Percentiles rank a stretch among this genome's conserved stretches.
phyloP scores from a whole-genome alignment of 2,797 vertebrate genomes.

The Danio tinwini region DNA sequence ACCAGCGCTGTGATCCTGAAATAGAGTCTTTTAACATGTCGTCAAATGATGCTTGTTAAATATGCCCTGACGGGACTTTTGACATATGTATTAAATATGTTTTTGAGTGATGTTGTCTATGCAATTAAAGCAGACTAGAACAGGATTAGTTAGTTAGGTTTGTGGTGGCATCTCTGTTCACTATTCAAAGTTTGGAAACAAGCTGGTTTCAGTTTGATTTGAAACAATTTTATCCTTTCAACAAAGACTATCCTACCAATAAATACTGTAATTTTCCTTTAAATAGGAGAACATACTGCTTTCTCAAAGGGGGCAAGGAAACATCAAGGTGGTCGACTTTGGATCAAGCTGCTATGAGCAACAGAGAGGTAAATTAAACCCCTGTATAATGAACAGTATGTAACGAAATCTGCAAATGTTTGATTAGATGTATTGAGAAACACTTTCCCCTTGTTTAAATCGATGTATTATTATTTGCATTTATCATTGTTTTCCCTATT shows the following conservation, averaged over 20 bases:
- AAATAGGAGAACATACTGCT: conserved; percentile 92
- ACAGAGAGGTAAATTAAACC: conserved; percentile 83
- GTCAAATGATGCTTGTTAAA: no score
- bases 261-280: conserved; percentile 19
- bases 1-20: no score
- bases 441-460: not conserved
- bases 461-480: not conserved
- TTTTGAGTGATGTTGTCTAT: no score
- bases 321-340: conserved; percentile 97
- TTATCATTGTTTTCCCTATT: not conserved
- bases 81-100: no score
- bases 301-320: conserved; percentile 87
- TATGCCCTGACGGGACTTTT: no score
- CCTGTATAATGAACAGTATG: not conserved
- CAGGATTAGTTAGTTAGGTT: no score
- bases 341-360: conserved; percentile 95
- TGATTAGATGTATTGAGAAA: not conserved
- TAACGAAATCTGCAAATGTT: not conserved
- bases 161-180: no score
- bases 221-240: not conserved
- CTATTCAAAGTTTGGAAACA: not conserved
- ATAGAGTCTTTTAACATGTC: no score
- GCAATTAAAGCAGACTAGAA: no score
- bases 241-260: not conserved
- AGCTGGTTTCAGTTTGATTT: not conserved